A percentile compares a stretch with the other conserved stretches of the same genome.
phyloP scores from a whole-genome alignment of 2,797 vertebrate species.

The Amblyraja radiata region DNA sequence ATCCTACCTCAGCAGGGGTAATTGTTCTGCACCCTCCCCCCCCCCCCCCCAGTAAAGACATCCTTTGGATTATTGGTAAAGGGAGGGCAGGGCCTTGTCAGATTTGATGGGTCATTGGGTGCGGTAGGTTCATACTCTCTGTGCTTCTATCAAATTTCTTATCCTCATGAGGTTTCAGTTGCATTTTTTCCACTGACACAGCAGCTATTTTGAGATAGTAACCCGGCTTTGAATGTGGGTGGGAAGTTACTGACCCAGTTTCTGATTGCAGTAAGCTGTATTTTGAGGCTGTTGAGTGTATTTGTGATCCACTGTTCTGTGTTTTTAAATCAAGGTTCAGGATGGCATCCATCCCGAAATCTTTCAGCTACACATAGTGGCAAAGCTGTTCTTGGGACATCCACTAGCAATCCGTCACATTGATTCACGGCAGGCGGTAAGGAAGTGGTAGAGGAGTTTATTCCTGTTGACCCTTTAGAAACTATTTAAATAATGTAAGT shows the following conservation, averaged over 20 bases:
- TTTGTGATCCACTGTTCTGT: neutral
- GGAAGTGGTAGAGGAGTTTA: constrained; percentile 40
- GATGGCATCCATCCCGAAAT: constrained; percentile 62
- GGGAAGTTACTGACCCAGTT: neutral
- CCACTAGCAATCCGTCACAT: constrained; percentile 66
- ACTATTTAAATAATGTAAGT: neutral
- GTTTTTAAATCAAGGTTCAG: constrained; percentile 59
- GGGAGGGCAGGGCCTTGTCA: no score
- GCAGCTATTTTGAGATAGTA: neutral
- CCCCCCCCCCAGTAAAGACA: neutral
- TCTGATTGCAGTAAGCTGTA: neutral
- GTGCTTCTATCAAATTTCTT: neutral
- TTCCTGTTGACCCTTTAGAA: neutral
- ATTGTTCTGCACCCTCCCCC: neutral
- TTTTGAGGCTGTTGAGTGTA: neutral
- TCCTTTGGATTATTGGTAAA: neutral
- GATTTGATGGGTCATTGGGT: neutral
- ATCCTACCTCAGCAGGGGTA: neutral
- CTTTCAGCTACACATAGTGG: constrained; percentile 66
- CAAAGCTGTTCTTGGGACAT: constrained; percentile 61
- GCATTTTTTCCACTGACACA: neutral
- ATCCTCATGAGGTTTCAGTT: neutral
- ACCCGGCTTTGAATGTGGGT: neutral
- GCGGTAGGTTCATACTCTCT: neutral
- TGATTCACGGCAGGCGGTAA: constrained; percentile 66